Percentiles rank a stretch among this genome's conserved stretches.
Conservation (phyloP, 2,888 invertebrate genomes). For the Flabesymbios commensalis region DNA sequence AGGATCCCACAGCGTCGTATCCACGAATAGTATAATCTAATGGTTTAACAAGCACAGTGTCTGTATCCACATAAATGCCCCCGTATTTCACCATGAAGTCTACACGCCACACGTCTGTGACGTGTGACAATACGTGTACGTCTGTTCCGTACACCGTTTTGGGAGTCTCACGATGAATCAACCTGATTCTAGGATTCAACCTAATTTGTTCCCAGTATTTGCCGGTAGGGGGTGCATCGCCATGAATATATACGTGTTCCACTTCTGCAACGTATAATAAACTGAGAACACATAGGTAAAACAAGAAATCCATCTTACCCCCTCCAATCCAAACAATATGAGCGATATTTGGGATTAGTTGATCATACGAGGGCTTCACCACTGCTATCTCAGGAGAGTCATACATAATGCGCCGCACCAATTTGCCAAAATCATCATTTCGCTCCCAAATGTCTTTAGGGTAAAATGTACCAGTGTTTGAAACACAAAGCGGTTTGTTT, state of each 20-base stretch:
- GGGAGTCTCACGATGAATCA: constrained; percentile 33
- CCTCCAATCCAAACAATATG: constrained; percentile 55
- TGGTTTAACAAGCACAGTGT: constrained; percentile 47
- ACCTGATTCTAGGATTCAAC: constrained; percentile 34
- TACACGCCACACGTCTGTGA: constrained; percentile 54
- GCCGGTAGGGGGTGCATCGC: constrained; percentile 45
- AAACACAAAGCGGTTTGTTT: constrained; percentile 19
- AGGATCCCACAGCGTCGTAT: constrained; percentile 49
- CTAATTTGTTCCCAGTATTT: constrained; percentile 43
- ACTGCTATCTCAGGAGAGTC: constrained; percentile 33
- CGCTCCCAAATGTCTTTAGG: constrained; percentile 45
- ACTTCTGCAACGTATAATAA: constrained; percentile 44
- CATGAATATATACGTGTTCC: constrained; percentile 49
- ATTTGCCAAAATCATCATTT: constrained; percentile 35
- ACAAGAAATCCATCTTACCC: constrained; percentile 48
- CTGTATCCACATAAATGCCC: constrained; percentile 57
- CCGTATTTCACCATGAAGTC: constrained; percentile 56
- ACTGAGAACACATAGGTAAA: constrained; percentile 53
- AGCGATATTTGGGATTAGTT: constrained; percentile 50
- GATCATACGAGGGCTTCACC: constrained; percentile 24
- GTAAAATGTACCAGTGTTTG: constrained; percentile 19
- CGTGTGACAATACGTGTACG: constrained; percentile 47
- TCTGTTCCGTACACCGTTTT: constrained; percentile 35
- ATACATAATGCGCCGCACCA: constrained; percentile 41
- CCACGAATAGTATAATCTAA: constrained; percentile 33